Evolutionary conservation across 2,888 invertebrate genomes (phyloP), one percentile per base, ranked within the genome.

Genomic region (Leptopilina drosophilae): DNA sequence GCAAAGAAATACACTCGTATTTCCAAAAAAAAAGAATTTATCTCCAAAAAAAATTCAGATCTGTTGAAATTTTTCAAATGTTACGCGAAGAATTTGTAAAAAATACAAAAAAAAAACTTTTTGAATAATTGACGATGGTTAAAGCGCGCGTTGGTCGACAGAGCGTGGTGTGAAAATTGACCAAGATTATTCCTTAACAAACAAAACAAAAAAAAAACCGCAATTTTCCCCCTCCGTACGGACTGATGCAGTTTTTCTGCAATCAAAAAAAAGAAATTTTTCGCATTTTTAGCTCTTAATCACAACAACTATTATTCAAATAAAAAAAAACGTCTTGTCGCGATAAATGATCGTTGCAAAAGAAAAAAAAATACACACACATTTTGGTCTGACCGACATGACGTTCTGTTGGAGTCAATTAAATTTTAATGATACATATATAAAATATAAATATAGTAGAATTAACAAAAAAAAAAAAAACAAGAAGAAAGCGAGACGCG

Each of bases 361-460:
- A 78, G 76, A 77, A 40, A 78, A 59, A 73, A 78, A 75, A 33
- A 33, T 5, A 33, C 33, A 33, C 9, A n/a, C 26, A n/a, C 56
- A 73, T 15, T 73, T 81, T 81, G 75, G 84, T 88, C 87, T 87
- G 85, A 87, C 85, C 87, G 87, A 87, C 64, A 65, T 62, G 78
- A 56, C 87, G 87, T 87, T 90, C 87, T 87, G 90, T 91, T 89
- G 88, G 87, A 91, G 91, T 91, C 91, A 91, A 91, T 91, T 91
- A 91, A 89, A 89, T 89, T 89, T 86, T 91, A 89, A 87, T 87
- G 87, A 88, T 90, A 90, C 87, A 88, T 80, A 78, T 81, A 84
- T 83, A 83, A 82, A 80, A 80, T 81, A 80, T 79, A 79, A 11
- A 49, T 49, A 49, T 49, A 49, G 49, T 49, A 49, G 81, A 81